Percentiles rank a stretch among this genome's conserved stretches.
Conservation (phyloP, 2,888 invertebrate genomes). For the Timandra comae region DNA sequence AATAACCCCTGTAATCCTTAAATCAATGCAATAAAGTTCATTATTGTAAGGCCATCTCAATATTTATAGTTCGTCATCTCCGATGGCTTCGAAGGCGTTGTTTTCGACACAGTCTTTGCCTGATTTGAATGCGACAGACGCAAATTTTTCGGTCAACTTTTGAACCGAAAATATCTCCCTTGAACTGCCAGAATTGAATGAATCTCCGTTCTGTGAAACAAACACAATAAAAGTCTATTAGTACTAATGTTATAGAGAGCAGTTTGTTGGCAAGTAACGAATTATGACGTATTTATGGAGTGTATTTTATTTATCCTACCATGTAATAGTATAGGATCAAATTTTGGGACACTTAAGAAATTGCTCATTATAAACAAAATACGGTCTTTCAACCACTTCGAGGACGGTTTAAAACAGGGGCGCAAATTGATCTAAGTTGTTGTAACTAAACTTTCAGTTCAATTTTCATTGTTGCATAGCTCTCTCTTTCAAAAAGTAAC, state of each 20-base stretch:
- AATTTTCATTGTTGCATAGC: too few relatives aligned
- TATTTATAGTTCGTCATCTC: constrained; percentile 91
- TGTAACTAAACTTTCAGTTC: too few relatives aligned
- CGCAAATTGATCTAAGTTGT: too few relatives aligned
- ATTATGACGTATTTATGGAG: background rate
- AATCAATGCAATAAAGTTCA: background rate
- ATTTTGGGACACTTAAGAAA: too few relatives aligned
- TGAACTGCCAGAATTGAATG: constrained; percentile 67
- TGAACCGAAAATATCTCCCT: constrained; percentile 85
- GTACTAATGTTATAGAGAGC: background rate
- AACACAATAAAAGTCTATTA: background rate
- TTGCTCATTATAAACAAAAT: too few relatives aligned
- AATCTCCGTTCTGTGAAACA: constrained; percentile 75
- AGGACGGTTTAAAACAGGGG: too few relatives aligned
- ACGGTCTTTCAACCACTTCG: too few relatives aligned
- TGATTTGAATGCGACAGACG: constrained; percentile 82
- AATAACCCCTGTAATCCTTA: background rate
- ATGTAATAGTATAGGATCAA: too few relatives aligned
- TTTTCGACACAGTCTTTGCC: constrained; percentile 88
- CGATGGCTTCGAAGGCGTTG: constrained; percentile 95
- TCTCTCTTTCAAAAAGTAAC: too few relatives aligned
- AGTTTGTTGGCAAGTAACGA: background rate
- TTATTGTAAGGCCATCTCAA: too few relatives aligned
- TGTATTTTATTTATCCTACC: too few relatives aligned
- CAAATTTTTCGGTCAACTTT: constrained; percentile 83